Evolutionary conservation across 2,888 invertebrate genomes (phyloP), one percentile per base, ranked within the genome.

Genomic region (Trissonchulus latispiculum): DNA sequence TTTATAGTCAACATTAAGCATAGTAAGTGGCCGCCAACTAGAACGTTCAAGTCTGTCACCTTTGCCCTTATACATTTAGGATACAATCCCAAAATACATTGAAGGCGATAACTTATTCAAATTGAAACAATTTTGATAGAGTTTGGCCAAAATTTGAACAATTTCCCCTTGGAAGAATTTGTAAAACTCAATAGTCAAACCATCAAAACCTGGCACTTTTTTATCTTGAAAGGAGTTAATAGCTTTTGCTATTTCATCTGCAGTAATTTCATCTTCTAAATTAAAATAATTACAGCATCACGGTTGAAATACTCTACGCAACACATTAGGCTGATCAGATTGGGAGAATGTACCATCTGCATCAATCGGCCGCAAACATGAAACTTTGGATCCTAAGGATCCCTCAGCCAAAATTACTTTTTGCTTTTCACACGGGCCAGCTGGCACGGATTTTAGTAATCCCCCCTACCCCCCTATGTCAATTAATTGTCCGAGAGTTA

Each of bases 41-140:
- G 15, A 18, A 31, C 69, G 29, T 8, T 32, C 3, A 8, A 35
- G 36, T 35, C 35, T 69, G n/a, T 29, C 69, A 15, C 69, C 69
- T 69, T 69, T 35, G 29, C 69, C 69, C 35, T 69, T 69, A 36
- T 69, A 69, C n/a, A 69, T 3, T n/a, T 69, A 36, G 3, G 69
- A 69, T n/a, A 69, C 35, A 69, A 69, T 36, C 8, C 69, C 69
- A 8, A 33, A 18, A 36, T 69, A 69, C 32, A 29, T 32, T 33
- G 69, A 69, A 3, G 3, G 32, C 3, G 18, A 8, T 28, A 69
- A n/a, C n/a, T 69, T 8, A n/a, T n/a, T 8, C 8, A 31, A 8
- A 3, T 36, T 18, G 31, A 69, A 36, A 69, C n/a, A 33, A 33
- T 29, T 36, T 36, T 3, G 3, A 36, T 33, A 69, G 8, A 69